These are phyloP conservation scores for Helleia helle DNA, from an alignment of 2,888 invertebrate species.

Conservation along the genomic window DNA sequence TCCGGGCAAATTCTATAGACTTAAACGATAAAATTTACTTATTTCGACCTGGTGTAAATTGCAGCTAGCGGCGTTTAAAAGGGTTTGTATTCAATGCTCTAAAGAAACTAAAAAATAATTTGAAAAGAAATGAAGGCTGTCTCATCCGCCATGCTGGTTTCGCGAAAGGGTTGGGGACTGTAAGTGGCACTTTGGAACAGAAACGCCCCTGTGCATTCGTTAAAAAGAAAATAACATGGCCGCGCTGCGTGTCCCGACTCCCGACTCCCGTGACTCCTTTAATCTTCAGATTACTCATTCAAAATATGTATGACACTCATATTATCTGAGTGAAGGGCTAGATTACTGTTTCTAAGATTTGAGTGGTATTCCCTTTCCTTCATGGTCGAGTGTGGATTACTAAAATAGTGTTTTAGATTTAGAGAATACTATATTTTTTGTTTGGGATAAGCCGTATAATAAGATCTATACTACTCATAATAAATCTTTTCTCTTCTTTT, in stretches of 20 bases:
- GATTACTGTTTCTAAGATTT: background rate
- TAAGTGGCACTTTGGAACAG: constrained; percentile 57
- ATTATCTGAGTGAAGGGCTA: constrained; percentile 16
- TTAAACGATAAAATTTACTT: constrained; percentile 33
- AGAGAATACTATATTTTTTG: too few relatives aligned
- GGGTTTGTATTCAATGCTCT: constrained; percentile 59
- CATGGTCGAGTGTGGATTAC: too few relatives aligned
- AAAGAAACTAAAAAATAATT: constrained; percentile 44
- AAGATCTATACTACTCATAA: too few relatives aligned
- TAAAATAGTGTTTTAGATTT: too few relatives aligned
- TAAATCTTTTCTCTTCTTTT: too few relatives aligned
- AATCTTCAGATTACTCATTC: constrained; percentile 53
- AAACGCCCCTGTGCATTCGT: constrained; percentile 56
- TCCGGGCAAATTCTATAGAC: constrained; percentile 26
- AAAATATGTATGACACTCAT: constrained; percentile 24
- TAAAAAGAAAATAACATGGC: constrained; percentile 49
- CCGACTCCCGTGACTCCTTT: constrained; percentile 42
- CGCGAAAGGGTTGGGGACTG: constrained; percentile 58
- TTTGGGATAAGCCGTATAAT: too few relatives aligned
- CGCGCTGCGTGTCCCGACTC: constrained; percentile 29
- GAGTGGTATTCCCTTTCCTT: too few relatives aligned
- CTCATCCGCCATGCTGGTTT: constrained; percentile 65
- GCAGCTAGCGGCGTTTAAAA: constrained; percentile 49
- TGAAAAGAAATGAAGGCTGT: constrained; percentile 46
- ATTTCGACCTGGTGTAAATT: constrained; percentile 55